phyloP scores from a whole-genome alignment of 2,888 invertebrate species.

The Megastigmus dorsalis region DNA sequence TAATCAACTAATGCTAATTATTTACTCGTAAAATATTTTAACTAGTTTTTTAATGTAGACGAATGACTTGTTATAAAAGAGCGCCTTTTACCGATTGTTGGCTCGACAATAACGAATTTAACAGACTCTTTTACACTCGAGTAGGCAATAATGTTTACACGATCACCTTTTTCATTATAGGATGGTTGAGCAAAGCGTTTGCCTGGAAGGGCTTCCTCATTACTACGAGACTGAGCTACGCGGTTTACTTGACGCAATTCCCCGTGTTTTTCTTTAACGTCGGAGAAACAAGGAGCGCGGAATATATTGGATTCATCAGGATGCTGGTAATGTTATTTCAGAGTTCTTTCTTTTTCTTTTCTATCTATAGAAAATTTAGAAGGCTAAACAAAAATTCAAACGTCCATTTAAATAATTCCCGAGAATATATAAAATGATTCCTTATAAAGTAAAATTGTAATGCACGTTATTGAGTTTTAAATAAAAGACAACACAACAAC shows the following conservation, averaged over 20 bases:
- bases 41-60: too few species aligned
- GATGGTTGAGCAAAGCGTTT: conserved; percentile 76
- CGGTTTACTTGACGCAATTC: conserved; percentile 83
- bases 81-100: too few species aligned
- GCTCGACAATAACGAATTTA: neutral
- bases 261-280: conserved; percentile 84
- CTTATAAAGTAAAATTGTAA: too few species aligned
- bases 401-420: neutral
- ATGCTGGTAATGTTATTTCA: conserved; percentile 75
- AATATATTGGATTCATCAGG: conserved; percentile 78
- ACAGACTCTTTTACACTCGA: neutral
- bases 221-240: conserved; percentile 82
- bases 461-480: too few species aligned
- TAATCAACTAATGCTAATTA: too few species aligned
- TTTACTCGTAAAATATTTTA: too few species aligned
- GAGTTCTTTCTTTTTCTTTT: too few species aligned
- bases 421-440: neutral
- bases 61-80: too few species aligned
- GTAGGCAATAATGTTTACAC: neutral
- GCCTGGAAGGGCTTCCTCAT: conserved; percentile 80
- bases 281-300: conserved; percentile 78
- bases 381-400: too few species aligned
- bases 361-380: neutral
- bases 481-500: too few species aligned
- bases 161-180: conserved; percentile 70